Evolutionary conservation across 2,113 vertebrate species (phyloP).

Genomic region (Maccullochella peelii): DNA sequence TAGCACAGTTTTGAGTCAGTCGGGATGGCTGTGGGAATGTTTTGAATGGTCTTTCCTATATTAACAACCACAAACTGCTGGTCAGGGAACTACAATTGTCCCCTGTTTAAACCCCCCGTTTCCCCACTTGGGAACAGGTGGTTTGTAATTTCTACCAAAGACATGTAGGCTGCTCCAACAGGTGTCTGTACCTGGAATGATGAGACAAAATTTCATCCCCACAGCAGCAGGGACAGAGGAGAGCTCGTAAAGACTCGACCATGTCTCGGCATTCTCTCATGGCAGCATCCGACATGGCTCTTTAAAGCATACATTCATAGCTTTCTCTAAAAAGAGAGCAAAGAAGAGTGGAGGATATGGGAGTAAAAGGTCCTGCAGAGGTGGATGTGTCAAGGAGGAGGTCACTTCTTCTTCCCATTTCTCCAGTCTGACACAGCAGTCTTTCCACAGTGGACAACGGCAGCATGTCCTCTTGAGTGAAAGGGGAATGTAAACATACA

Average conservation of each 20-base stretch:
- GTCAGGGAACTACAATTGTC: slow-evolving; percentile 49
- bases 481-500: slow-evolving; percentile 82
- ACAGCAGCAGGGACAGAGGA: slow-evolving; percentile 30
- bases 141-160: slow-evolving; percentile 33
- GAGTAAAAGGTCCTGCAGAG: slow-evolving; percentile 25
- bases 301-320: slow-evolving; percentile 78
- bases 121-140: not conserved
- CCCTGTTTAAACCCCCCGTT: slow-evolving; percentile 16
- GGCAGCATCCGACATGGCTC: slow-evolving; percentile 66
- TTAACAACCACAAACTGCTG: slow-evolving; percentile 69
- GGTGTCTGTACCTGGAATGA: slow-evolving; percentile 30
- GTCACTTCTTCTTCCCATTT: slow-evolving; percentile 30
- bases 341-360: slow-evolving; percentile 40
- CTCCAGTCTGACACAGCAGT: slow-evolving; percentile 32
- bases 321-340: slow-evolving; percentile 56
- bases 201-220: slow-evolving; percentile 28
- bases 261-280: slow-evolving; percentile 15
- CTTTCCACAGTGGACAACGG: slow-evolving; percentile 28
- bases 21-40: slow-evolving; percentile 58
- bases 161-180: slow-evolving; percentile 32
- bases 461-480: slow-evolving; percentile 58
- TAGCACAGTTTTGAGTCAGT: slow-evolving; percentile 49
- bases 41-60: slow-evolving; percentile 43
- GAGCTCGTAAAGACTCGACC: slow-evolving; percentile 2
- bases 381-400: slow-evolving; percentile 38